Conservation (phyloP, 2,888 invertebrate species). For the Synanthedon formicaeformis region DNA sequence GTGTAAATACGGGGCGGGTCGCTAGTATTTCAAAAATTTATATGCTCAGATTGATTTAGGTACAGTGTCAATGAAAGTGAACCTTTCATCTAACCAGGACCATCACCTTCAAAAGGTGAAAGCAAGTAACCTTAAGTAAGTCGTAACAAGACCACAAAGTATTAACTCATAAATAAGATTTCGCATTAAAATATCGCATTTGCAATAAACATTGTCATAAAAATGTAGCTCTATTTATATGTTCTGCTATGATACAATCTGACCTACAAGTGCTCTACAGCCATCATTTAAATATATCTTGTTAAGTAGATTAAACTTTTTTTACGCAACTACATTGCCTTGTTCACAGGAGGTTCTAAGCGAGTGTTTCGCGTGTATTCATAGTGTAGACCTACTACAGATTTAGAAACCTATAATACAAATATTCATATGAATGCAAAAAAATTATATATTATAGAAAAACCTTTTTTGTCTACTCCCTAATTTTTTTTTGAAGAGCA, state of each 20-base stretch:
- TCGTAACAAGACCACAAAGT: too few relatives aligned
- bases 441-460: too few relatives aligned
- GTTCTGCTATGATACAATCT: slow-evolving; percentile 26
- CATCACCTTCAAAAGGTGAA: slow-evolving; percentile 1
- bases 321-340: slow-evolving; percentile 27
- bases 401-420: too few relatives aligned
- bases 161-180: background rate
- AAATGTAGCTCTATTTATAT: slow-evolving; percentile 27
- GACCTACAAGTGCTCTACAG: slow-evolving; percentile 15
- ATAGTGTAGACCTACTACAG: slow-evolving; percentile 3
- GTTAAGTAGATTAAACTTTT: slow-evolving; percentile 35
- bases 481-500: too few relatives aligned
- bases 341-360: slow-evolving; percentile 7
- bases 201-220: slow-evolving; percentile 18
- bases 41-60: too few relatives aligned
- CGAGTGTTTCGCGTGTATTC: slow-evolving; percentile 20
- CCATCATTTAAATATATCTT: slow-evolving; percentile 32
- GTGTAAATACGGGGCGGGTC: too few relatives aligned
- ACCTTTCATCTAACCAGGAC: too few relatives aligned
- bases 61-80: too few relatives aligned
- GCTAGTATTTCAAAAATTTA: too few relatives aligned
- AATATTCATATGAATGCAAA: too few relatives aligned
- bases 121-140: too few relatives aligned
- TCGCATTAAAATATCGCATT: background rate
- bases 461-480: too few relatives aligned